A percentile compares a stretch with the other conserved stretches of the same genome.
These are phyloP conservation scores for Anagyrus pseudococci DNA, from an alignment of 2,888 invertebrate species.

Conservation along the genomic window DNA sequence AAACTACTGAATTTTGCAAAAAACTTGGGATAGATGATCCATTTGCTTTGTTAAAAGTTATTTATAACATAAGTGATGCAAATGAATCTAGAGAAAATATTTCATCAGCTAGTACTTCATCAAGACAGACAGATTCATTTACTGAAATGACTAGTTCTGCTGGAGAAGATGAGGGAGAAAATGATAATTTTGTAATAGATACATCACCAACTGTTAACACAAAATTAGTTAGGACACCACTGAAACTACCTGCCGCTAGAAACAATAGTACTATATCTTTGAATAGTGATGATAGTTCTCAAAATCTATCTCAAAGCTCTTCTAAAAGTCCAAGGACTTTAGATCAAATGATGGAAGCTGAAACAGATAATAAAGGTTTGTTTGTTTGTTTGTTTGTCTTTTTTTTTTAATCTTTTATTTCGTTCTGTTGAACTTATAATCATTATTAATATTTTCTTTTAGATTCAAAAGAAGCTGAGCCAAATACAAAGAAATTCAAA, in stretches of 20 bases:
- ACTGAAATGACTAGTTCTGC: conserved; percentile 16
- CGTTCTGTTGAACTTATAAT: no score
- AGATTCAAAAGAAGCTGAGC: not conserved
- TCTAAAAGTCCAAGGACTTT: conserved; percentile 22
- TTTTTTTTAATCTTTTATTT: no score
- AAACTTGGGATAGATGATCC: conserved; percentile 83
- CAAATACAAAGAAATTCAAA: conserved; percentile 59
- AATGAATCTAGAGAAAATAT: not conserved
- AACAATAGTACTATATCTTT: conserved; percentile 23
- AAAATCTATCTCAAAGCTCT: conserved; percentile 1
- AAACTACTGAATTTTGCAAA: conserved; percentile 73
- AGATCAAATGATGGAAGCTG: not conserved
- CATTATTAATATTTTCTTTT: no score
- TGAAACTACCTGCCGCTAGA: conserved; percentile 40
- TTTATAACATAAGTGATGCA: conserved; percentile 38
- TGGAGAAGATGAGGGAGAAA: conserved; percentile 14
- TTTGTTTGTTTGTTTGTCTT: not conserved
- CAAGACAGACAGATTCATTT: not conserved
- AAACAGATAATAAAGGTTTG: conserved; percentile 5
- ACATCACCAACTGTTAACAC: conserved; percentile 13
- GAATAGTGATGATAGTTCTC: conserved; percentile 11
- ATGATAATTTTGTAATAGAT: conserved; percentile 22
- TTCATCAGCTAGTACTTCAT: conserved; percentile 6
- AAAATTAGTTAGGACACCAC: conserved; percentile 31
- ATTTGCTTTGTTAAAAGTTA: conserved; percentile 65